Conservation (phyloP, 2,113 vertebrate species). For the Sphyrna mokarran region DNA sequence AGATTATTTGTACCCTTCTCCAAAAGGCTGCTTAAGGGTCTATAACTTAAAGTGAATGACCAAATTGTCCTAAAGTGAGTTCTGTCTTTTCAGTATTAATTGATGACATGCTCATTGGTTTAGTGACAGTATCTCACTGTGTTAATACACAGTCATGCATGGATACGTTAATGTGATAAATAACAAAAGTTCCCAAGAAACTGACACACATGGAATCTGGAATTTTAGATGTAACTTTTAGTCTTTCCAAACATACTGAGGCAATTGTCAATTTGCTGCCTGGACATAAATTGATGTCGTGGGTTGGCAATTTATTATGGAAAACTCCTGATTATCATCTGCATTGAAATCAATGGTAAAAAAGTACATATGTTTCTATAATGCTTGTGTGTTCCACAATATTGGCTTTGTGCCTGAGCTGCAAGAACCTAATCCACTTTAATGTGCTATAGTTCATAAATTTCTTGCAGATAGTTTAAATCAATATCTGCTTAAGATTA, state of each 20-base stretch:
- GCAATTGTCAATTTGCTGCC: background rate
- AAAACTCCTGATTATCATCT: background rate
- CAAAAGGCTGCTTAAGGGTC: background rate
- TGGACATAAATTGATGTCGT: background rate
- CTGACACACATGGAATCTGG: background rate
- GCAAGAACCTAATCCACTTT: background rate
- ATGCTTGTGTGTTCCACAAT: background rate
- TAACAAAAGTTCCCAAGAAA: background rate
- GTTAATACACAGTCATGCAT: background rate
- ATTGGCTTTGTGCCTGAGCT: background rate
- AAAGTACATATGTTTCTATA: background rate
- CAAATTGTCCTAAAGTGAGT: background rate
- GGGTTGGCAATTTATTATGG: background rate
- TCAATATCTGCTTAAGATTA: background rate
- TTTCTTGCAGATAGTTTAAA: conserved; percentile 12
- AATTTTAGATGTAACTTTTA: background rate
- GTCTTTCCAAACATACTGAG: background rate
- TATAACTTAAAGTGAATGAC: background rate
- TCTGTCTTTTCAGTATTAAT: background rate
- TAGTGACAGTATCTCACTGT: background rate
- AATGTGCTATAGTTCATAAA: background rate
- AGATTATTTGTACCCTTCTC: background rate
- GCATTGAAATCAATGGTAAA: background rate
- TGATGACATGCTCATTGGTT: background rate
- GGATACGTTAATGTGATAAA: background rate